A percentile compares a stretch with the other conserved stretches of the same genome.
Conservation (phyloP, 2,888 invertebrate genomes). For the Ochropleura leucogaster region DNA sequence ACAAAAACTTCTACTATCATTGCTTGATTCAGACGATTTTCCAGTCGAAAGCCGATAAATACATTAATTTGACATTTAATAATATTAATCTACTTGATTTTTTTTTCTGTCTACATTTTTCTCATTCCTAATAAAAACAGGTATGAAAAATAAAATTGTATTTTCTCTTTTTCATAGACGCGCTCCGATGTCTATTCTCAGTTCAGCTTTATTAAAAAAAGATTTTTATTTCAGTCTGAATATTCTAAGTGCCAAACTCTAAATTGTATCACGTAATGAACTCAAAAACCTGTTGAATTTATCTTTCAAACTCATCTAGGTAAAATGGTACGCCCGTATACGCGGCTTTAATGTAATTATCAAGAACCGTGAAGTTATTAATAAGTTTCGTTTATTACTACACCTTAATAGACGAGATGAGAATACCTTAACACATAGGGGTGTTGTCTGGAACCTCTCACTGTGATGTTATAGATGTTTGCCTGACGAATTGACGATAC, state of each 20-base stretch:
- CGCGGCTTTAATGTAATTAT: slow-evolving; percentile 47
- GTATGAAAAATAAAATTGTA: not conserved
- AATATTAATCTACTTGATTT: not conserved
- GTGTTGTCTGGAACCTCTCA: slow-evolving; percentile 7
- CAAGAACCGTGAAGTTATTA: slow-evolving; percentile 52
- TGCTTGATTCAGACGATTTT: not conserved
- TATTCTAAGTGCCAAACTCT: not conserved
- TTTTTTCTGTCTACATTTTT: not conserved
- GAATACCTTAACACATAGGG: slow-evolving; percentile 22
- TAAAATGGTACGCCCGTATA: slow-evolving; percentile 18
- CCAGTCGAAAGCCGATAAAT: not conserved
- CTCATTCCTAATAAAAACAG: not conserved
- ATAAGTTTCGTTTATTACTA: slow-evolving; percentile 54
- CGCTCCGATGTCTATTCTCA: not conserved
- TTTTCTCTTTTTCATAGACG: not conserved
- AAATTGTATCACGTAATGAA: not conserved
- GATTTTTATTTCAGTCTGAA: not conserved
- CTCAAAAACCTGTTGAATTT: slow-evolving; percentile 37
- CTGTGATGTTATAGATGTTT: not conserved
- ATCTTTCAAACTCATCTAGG: slow-evolving; percentile 22
- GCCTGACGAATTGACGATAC: slow-evolving; percentile 7
- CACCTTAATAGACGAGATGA: slow-evolving; percentile 46
- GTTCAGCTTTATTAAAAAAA: not conserved
- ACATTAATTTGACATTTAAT: not conserved
- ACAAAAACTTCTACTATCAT: not conserved